Evolutionary conservation across 37 sponge, comb jelly and placozoan genomes (phyloP), one percentile per base, ranked within the genome.

Genomic region (Halisarca cf. caerulea): DNA sequence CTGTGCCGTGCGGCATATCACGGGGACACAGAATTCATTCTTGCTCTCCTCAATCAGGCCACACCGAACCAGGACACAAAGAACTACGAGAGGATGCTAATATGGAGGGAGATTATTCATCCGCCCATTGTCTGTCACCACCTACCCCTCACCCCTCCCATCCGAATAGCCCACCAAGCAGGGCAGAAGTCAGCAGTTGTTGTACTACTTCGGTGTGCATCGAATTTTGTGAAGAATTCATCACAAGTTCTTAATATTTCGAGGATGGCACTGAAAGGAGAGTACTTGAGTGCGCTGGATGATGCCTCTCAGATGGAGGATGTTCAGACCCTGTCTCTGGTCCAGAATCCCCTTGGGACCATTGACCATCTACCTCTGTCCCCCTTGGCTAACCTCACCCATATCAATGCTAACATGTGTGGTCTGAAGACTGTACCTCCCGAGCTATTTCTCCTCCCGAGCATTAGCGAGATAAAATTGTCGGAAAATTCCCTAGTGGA

Each of bases 1-100:
- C 86, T 92, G 25, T 92, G 92, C 37, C 87, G 80, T 28, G 89
- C 92, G 58, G 86, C 89, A 28, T 68, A 62, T 24, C 59, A 79
- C 23, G 80, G 80, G 24, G 89, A 92, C n/a, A 44, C 25, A 0
- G 47, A 42, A 21, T 79, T 62, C 45, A 86, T 92, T 40, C 32
- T n/a, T 9, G 45, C 21, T 0, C 77, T 74, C 24, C 45, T 74
- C 24, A 37, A 25, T 44, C 38, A 7, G 25, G 21, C 7, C 0
- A n/a, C n/a, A n/a, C 69, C 33, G 28, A 1, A 20, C 1, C 25
- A 37, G 24, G 64, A 62, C 30, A 20, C 17, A 17, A 41, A 74
- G 77, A 24, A 0, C 6, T 2, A 41, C 11, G 2, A 40, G 41
- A 40, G 25, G 15, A 44, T 74, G n/a, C 45, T 3, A 40, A 15